Evolutionary conservation across 2,113 vertebrate species (phyloP), one percentile per base, ranked within the genome.

Genomic region (Phyllostomus discolor): DNA sequence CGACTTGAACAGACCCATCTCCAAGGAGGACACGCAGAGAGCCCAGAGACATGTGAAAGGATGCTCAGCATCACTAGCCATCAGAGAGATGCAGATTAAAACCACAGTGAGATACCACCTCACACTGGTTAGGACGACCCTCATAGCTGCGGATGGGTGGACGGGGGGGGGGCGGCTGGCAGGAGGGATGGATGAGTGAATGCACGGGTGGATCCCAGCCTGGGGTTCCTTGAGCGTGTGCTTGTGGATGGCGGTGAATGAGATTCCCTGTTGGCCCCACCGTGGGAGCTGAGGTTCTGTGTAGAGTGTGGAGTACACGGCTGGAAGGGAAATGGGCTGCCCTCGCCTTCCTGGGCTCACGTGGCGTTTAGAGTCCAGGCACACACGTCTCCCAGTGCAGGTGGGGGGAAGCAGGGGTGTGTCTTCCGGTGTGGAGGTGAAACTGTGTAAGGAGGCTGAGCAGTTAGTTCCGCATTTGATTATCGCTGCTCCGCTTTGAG

Each of bases 401-500:
- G 28, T 41, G 43, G 48, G 9, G 57, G 46, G 76, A 7, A 20
- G 38, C 22, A 5, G 0, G 12, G 50, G 24, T 70, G 43, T 82
- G 46, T 64, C 81, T 90, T 57, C 48, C 11, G 38, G n/a, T 9
- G 1, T 41, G 2, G 0, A 12, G 31, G 46, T 43, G 72, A 93
- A 67, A 67, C 19, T 20, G 59, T 50, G 8, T 64, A 10, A 67
- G 50, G 57, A 64, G 73, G 54, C 48, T 28, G 10, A 59, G 24
- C 14, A 52, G 10, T 19, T 12, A 59, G 11, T 15, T 12, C 3
- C 52, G 1, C 0, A 1, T 69, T 52, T 54, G 19, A 4, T 54
- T 57, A 1, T 26, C 59, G n/a, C 19, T 78, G 16, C 62, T 87
- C 28, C 7, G 7, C n/a, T 57, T 9, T 14, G 59, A 67, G 73